Base-by-base conservation (phyloP, 2,888 invertebrate genomes). In the Drosophila meridiana region DNA sequence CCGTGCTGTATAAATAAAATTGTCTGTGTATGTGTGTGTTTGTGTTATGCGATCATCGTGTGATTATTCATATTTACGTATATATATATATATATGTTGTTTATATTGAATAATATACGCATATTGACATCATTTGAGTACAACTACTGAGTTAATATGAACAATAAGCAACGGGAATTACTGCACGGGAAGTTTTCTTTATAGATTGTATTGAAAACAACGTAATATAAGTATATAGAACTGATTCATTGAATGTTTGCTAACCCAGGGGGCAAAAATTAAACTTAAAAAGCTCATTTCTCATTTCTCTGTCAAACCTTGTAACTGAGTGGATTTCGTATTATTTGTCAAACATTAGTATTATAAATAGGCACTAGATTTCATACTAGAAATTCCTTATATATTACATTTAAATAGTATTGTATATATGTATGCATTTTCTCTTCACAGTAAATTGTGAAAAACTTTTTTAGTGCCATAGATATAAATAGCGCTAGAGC, bases 21-120 rank as follows among this genome's bases (percentile, higher is more conserved):
- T 47, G 28, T 47, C 13, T 50, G 42, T 42, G 6, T 65, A n/a
- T 50, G 26, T 42, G 6, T 55, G 40, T 20, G 59, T 61, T 50
- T 50, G 40, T 20, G 59, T 61, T 50, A 73, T 73, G 52, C 38
- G 65, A 62, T 77, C 64, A 66, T 65, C 56, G 52, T 61, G 69
- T 32, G 63, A 55, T 58, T 53, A 56, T 57, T 50, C 34, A 53
- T 43, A 53, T 14, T 14, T 28, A 6, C 42, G 6, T 55, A 64
- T 45, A 20, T 43, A 40, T 14, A 14, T n/a, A 28, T 45, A 20
- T 43, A 40, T 14, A 14, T n/a, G 20, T 14, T 6, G 9, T 55
- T 30, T 50, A 32, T 50, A 48, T 50, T 47, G 6, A 4, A 50
- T 50, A n/a, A 50, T 32, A 48, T 4, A 13, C 45, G 45, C 26